Base-by-base conservation (phyloP, 92 coral and sea anemone species). In the Phenganax marumi region DNA sequence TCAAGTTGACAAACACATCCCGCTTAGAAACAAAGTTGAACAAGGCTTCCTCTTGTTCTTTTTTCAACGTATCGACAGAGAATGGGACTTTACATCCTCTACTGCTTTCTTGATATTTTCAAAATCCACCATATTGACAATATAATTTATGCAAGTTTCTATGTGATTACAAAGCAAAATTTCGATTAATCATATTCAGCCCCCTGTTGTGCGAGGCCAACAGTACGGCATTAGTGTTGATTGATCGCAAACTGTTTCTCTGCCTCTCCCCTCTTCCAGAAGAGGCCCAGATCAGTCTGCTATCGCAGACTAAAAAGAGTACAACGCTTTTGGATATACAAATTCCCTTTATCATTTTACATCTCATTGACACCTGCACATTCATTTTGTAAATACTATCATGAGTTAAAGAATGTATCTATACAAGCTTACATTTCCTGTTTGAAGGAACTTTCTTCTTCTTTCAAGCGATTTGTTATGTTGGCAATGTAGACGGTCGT, bases 1-100 rank as follows among this genome's bases (percentile, higher is more conserved):
- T 60, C 55, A 74, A 50, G 74, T 84, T 84, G 10, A 75, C 82
- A 19, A 75, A 84, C 14, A 84, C 87, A 84, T 84, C 76, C 18
- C 81, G 52, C 65, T 79, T 71, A 50, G 57, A 84, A 17, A 84
- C 43, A 23, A 84, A 84, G 68, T 50, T 61, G 46, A 58, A 84
- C 68, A 84, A 79, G 18, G 77, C 87, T 52, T 84, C 70, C 73
- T 69, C 51, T 69, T 83, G 86, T 52, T 69, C 80, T 49, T 53
- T 24, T 48, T 70, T 49, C 19, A 82, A 82, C 17, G 53, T 73
- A 50, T 73, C 62, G 53, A 73, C 53, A 18, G 79, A 52, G 51
- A 73, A 50, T 16, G 39, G 39, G 21, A 53, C 53, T 73, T 48
- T 19, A 73, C 79, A 16, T 73, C 62, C 2, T 50, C 58, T 1